A percentile compares a stretch with the other conserved stretches of the same genome.
Conservation (phyloP, 2,888 invertebrate species). For the Orthosia gracilis region DNA sequence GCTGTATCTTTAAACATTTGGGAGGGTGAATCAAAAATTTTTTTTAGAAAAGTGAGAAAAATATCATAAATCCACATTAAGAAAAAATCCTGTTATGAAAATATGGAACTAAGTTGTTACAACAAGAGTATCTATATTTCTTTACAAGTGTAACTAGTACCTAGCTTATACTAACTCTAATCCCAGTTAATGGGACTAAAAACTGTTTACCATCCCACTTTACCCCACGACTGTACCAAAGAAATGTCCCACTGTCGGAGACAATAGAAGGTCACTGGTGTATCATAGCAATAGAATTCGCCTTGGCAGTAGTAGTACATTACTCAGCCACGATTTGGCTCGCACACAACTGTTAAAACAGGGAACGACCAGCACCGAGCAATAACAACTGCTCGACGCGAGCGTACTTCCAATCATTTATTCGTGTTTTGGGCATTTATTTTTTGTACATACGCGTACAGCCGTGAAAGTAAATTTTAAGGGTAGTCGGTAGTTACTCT, state of each 20-base stretch:
- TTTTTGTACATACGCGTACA: constrained; percentile 56
- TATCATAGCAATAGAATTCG: constrained; percentile 87
- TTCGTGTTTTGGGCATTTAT: constrained; percentile 62
- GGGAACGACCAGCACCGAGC: constrained; percentile 64
- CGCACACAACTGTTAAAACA: constrained; percentile 78
- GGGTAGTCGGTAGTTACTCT: constrained; percentile 46
- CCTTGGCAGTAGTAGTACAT: constrained; percentile 85
- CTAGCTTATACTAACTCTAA: no score
- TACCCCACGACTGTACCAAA: constrained; percentile 64
- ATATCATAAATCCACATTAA: neutral
- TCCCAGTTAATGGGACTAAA: neutral
- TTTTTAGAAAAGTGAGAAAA: neutral
- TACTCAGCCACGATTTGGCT: constrained; percentile 83
- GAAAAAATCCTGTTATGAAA: neutral
- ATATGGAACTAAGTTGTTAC: neutral
- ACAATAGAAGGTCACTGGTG: constrained; percentile 87
- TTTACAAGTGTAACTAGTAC: neutral
- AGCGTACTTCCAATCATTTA: constrained; percentile 64
- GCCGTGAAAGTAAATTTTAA: constrained; percentile 48
- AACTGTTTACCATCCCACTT: constrained; percentile 27
- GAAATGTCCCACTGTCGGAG: constrained; percentile 80
- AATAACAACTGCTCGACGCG: constrained; percentile 68
- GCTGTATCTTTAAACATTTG: neutral
- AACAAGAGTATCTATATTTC: neutral
- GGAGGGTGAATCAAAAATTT: neutral